Percentiles rank a stretch among this genome's conserved stretches.
These are phyloP conservation scores for Chrysemys picta DNA, from an alignment of 2,113 vertebrate genomes.

Conservation along the genomic window DNA sequence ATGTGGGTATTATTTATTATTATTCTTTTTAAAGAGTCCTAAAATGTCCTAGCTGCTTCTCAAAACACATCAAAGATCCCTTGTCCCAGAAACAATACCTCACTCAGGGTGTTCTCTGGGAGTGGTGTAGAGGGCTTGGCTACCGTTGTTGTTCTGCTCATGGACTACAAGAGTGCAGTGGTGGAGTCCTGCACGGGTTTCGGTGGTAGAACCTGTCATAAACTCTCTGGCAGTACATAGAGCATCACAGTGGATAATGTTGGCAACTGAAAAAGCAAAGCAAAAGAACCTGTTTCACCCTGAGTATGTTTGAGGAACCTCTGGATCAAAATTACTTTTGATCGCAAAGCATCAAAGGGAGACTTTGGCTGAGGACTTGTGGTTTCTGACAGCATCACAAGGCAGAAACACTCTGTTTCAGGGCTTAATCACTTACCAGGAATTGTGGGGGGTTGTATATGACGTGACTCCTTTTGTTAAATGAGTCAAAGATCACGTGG, in stretches of 20 bases:
- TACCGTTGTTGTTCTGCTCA: too few species aligned
- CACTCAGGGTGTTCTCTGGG: too few species aligned
- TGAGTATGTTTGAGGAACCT: background rate
- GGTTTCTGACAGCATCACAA: slow-evolving; percentile 34
- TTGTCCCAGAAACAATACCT: too few species aligned
- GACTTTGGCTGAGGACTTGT: background rate
- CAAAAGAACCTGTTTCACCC: background rate
- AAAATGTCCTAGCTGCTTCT: too few species aligned
- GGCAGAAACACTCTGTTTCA: background rate
- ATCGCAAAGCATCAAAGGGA: slow-evolving; percentile 46
- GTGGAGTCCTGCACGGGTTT: too few species aligned
- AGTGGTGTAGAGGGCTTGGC: too few species aligned
- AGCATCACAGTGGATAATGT: background rate
- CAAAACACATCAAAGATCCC: too few species aligned
- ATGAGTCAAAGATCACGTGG: slow-evolving; percentile 52
- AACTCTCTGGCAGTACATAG: background rate
- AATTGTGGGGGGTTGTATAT: slow-evolving; percentile 42
- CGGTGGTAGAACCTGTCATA: background rate
- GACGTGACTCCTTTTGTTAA: slow-evolving; percentile 14
- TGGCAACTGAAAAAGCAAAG: background rate
- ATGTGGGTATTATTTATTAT: too few species aligned
- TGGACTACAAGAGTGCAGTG: too few species aligned
- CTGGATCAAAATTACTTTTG: background rate
- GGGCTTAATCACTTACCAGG: slow-evolving; percentile 67
- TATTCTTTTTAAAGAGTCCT: too few species aligned